Evolutionary conservation across 2,113 vertebrate genomes (phyloP).

Genomic region (Phalacrocorax pelagicus): DNA sequence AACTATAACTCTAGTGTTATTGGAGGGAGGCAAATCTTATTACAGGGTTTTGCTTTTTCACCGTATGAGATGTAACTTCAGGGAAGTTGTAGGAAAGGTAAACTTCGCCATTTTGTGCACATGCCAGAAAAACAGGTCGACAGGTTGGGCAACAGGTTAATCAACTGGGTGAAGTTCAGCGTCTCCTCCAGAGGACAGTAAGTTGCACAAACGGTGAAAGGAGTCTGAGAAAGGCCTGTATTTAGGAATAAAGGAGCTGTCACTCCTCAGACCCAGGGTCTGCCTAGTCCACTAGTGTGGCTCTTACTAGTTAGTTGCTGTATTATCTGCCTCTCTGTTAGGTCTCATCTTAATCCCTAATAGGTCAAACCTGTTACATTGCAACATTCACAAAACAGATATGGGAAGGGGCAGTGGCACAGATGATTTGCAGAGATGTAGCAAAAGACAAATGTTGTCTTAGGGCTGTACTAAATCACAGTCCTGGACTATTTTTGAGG

Average conservation of each 20-base stretch:
- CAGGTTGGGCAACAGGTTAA: background rate
- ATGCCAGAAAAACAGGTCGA: background rate
- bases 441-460: background rate
- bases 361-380: background rate
- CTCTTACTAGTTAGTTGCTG: background rate
- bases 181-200: background rate
- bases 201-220: background rate
- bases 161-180: background rate
- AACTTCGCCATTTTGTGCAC: background rate
- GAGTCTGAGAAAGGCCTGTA: background rate
- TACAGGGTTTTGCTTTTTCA: background rate
- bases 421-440: background rate
- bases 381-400: background rate
- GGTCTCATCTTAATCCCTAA: background rate
- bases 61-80: background rate
- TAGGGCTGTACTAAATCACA: background rate
- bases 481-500: background rate
- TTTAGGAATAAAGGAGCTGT: background rate
- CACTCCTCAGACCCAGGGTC: background rate
- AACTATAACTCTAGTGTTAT: conserved; percentile 27
- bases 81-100: background rate
- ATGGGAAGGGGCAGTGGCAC: background rate
- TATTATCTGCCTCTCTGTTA: background rate
- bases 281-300: background rate
- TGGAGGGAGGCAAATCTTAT: conserved; percentile 5